Evolutionary conservation across 2,888 invertebrate genomes (phyloP).

Genomic region (Luffia ferchaultella): DNA sequence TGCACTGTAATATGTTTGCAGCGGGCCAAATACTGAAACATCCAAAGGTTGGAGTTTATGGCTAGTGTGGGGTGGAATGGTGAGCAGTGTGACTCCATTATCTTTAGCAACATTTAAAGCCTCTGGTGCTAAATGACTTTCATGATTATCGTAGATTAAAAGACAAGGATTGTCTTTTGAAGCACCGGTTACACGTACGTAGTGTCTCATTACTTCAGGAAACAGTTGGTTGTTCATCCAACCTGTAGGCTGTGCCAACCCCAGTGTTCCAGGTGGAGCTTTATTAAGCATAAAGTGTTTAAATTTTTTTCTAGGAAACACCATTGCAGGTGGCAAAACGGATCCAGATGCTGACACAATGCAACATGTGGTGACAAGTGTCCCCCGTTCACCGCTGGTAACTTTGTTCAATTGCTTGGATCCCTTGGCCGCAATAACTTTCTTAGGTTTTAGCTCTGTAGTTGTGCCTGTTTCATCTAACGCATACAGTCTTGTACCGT

Average conservation of each 20-base stretch:
- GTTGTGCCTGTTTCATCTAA: not conserved
- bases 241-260: conserved; percentile 24
- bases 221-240: conserved; percentile 27
- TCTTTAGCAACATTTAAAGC: conserved; percentile 23
- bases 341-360: conserved; percentile 24
- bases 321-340: conserved; percentile 24
- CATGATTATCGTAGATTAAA: conserved; percentile 30
- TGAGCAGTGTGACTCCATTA: conserved; percentile 28
- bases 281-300: conserved; percentile 23
- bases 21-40: not conserved
- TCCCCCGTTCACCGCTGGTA: conserved; percentile 28
- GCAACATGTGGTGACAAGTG: conserved; percentile 24
- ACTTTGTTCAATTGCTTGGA: conserved; percentile 10
- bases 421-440: not conserved
- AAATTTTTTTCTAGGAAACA: conserved; percentile 28
- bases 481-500: conserved; percentile 11
- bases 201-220: conserved; percentile 24
- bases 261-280: conserved; percentile 27
- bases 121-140: conserved; percentile 22
- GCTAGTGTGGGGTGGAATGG: conserved; percentile 34
- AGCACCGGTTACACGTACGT: conserved; percentile 19
- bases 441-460: not conserved
- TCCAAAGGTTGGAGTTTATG: conserved; percentile 10
- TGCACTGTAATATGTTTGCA: not conserved
- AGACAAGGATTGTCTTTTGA: conserved; percentile 17